Base-by-base conservation (phyloP, 2,888 invertebrate genomes). In the Anthophora plumipes region DNA sequence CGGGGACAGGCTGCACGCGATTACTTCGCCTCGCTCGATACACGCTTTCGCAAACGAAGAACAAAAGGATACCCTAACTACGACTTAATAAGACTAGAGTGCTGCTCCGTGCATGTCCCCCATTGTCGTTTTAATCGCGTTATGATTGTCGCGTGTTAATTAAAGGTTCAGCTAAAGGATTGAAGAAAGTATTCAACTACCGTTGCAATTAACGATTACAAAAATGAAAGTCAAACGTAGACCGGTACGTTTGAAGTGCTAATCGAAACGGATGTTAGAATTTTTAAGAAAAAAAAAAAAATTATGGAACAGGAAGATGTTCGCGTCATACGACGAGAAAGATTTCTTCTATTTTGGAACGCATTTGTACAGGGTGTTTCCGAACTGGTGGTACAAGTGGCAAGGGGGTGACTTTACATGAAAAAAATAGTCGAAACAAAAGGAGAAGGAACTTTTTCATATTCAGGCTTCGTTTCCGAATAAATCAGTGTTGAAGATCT, bases 1-100 rank as follows among this genome's bases (percentile, higher is more conserved):
- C 50, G 25, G 31, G 59, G 67, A 79, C 52, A 52, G 46, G 22
- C 43, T 52, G n/a, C 64, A 14, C 48, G 25, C 39, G 68, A 74
- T 80, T 67, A 69, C 50, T 74, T 74, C 50, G 46, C 46, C 48
- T 22, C 46, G 22, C 25, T 50, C 46, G 57, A 63, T 63, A 48
- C 50, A 17, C 57, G 25, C 20, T 63, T 73, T 63, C 48, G 14
- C 20, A 48, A 37, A 57, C 14, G 55, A 25, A 37, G 55, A 59
- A 50, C 31, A 31, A 63, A 64, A 73, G 37, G 22, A 22, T 9
- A 4, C 31, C 31, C 31, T 4, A 31, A 4, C 43, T 22, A 54
- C 74, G n/a, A 20, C 54, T 67, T 76, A 68, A 77, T 77, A 59
- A 41, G 48, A 43, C 20, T 48, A 39, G 39, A 22, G 14, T 31